Conservation (phyloP, 2,797 vertebrate genomes). For the Pantherophis vulpinus region DNA sequence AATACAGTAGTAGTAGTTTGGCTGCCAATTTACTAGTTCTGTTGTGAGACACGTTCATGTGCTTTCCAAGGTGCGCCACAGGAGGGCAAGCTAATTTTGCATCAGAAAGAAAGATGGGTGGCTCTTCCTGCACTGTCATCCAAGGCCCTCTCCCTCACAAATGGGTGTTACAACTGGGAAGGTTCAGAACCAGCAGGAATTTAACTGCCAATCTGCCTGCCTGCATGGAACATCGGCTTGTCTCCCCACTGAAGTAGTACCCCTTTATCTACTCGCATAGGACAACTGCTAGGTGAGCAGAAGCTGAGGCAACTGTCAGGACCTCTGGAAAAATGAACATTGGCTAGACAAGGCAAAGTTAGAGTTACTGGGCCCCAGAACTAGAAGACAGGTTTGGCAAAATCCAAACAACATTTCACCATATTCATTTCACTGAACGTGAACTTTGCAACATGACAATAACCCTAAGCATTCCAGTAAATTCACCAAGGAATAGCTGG, state of each 20-base stretch:
- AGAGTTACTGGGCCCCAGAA: neutral
- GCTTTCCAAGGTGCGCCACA: neutral
- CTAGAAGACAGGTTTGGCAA: neutral
- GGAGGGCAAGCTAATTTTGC: neutral
- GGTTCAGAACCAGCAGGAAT: neutral
- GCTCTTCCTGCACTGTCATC: neutral
- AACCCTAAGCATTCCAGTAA: neutral
- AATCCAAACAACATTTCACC: neutral
- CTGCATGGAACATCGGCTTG: neutral
- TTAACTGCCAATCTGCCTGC: no score
- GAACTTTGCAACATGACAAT: neutral
- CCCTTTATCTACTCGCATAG: neutral
- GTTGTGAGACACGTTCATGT: neutral
- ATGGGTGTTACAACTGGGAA: neutral
- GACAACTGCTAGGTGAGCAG: neutral
- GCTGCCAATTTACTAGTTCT: neutral
- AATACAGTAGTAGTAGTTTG: neutral
- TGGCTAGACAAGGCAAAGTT: neutral
- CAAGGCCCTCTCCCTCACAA: neutral
- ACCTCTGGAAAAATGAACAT: neutral
- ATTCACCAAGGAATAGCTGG: neutral
- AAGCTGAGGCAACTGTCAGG: neutral
- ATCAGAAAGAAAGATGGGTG: neutral
- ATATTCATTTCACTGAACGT: neutral
- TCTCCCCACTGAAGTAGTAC: neutral